A percentile compares a stretch with the other conserved stretches of the same genome.
phyloP scores from a whole-genome alignment of 2,113 vertebrate species.

The Scalopus aquaticus region DNA sequence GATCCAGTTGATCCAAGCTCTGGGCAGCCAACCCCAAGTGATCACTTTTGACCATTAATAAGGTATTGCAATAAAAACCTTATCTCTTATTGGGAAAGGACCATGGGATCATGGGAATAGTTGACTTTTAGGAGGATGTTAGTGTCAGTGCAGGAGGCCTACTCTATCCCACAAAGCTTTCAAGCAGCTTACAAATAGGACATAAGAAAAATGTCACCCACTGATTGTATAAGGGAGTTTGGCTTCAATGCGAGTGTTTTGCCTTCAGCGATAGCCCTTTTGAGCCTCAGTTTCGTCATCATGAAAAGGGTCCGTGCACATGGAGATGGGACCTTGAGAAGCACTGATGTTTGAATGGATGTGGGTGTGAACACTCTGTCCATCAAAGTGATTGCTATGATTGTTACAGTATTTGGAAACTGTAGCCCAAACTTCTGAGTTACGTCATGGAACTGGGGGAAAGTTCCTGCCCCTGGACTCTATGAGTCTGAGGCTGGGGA shows the following conservation, averaged over 20 bases:
- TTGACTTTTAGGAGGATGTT: neutral
- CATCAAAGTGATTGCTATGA: neutral
- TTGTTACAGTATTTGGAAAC: neutral
- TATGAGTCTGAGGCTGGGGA: neutral
- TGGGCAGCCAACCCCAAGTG: neutral
- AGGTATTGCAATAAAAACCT: neutral
- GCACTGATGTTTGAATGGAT: neutral
- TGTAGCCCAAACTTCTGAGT: neutral
- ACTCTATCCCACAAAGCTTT: neutral
- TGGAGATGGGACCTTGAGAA: neutral
- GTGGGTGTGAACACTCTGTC: neutral
- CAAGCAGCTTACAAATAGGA: neutral
- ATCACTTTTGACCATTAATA: neutral
- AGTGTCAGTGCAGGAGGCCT: neutral
- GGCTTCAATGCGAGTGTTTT: neutral
- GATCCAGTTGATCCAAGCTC: neutral
- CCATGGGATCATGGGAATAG: neutral
- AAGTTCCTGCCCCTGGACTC: neutral
- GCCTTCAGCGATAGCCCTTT: neutral
- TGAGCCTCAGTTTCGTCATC: constrained; percentile 10
- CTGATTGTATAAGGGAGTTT: neutral
- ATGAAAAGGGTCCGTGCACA: neutral
- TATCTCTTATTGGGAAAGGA: neutral
- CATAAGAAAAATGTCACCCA: neutral
- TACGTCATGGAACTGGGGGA: neutral